Evolutionary conservation across 2,888 invertebrate species (phyloP), one percentile per base, ranked within the genome.

Genomic region (Dryocosmus kuriphilus): DNA sequence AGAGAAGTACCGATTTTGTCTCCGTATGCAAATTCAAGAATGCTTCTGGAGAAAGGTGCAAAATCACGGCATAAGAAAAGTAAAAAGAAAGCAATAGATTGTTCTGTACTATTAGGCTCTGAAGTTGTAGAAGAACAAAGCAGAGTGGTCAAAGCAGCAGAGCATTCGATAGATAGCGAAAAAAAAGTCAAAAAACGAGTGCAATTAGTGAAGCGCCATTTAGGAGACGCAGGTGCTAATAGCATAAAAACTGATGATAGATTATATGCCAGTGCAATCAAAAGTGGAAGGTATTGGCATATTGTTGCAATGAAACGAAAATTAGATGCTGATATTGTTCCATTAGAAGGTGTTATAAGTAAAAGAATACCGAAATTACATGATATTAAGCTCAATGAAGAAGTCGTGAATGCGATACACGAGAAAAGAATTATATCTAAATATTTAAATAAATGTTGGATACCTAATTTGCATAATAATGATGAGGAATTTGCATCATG

Each of bases 11-110:
- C 61, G 7, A 30, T 61, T 32, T 61, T 61, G 27, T 61, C 61
- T 30, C 27, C 24, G 14, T 30, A 14, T 61, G 61, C 61, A 30
- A 30, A 61, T 30, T 30, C 61, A 16, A 30, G 30, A 11, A 61
- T 61, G 27, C 30, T 61, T 61, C 27, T 30, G 30, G 61, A 61
- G 27, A 61, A 61, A 60, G 27, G n/a, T n/a, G n/a, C n/a, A 16
- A 19, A 30, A 16, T 1, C 30, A 61, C 27, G 38, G 7, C n/a
- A 24, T n/a, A 24, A 60, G 24, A 60, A 24, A 22, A 60, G 16
- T 27, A n/a, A n/a, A 61, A 61, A 11, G 16, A 5, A 16, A 30
- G 30, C 30, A 16, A 0, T 16, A 30, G 27, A n/a, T n/a, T n/a
- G n/a, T n/a, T n/a, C n/a, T 16, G 30, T 1, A 61, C 24, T 2